Conservation (phyloP, 1,140 invertebrate species). For the Matsumurasca onukii region DNA sequence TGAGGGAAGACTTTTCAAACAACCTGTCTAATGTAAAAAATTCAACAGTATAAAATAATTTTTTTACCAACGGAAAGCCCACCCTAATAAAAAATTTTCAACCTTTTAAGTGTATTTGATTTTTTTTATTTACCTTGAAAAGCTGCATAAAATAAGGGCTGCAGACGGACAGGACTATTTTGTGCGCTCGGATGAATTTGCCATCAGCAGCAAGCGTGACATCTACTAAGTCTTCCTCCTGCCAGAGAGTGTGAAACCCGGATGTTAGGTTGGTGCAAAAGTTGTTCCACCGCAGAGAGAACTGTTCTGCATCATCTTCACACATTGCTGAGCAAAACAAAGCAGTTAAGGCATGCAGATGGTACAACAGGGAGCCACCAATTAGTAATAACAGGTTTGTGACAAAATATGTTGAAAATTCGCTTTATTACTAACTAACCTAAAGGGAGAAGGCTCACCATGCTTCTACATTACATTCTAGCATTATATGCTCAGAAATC, state of each 20-base stretch:
- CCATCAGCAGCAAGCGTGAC: constrained; percentile 71
- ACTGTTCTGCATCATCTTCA: constrained; percentile 50
- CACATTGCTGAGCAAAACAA: constrained; percentile 18
- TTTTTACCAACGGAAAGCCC: too few relatives aligned
- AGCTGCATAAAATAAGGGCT: constrained; percentile 72
- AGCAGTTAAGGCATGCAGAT: neutral
- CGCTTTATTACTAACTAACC: neutral
- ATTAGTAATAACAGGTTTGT: neutral
- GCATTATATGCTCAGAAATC: too few relatives aligned
- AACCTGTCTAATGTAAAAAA: too few relatives aligned
- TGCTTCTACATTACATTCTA: too few relatives aligned
- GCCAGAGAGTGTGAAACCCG: constrained; percentile 61
- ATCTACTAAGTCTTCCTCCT: constrained; percentile 67
- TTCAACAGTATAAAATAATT: too few relatives aligned
- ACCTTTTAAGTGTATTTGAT: too few relatives aligned
- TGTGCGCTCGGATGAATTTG: constrained; percentile 67
- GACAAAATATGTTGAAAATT: neutral
- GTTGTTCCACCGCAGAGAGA: constrained; percentile 66
- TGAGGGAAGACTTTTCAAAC: too few relatives aligned
- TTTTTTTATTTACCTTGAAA: constrained; percentile 61
- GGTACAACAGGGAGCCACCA: neutral
- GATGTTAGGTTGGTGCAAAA: constrained; percentile 62
- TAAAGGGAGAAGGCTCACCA: neutral
- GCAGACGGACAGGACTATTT: constrained; percentile 70
- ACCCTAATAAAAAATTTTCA: too few relatives aligned